Conservation (phyloP, 2,113 vertebrate species). For the Neolamprologus toae region DNA sequence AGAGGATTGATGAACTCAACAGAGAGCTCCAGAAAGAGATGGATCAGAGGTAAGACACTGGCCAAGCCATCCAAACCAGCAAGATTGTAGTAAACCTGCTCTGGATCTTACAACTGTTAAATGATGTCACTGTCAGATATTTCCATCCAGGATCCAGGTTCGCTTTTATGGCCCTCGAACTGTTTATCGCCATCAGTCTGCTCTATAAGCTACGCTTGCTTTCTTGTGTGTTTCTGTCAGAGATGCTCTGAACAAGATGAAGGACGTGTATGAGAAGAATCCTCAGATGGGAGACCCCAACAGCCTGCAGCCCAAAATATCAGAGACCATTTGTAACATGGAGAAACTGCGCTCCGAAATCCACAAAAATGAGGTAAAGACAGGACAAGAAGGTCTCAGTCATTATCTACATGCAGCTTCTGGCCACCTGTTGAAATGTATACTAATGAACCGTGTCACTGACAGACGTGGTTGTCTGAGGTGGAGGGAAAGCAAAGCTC, state of each 20-base stretch:
- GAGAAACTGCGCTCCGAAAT: conserved; percentile 93
- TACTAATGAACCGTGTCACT: neutral
- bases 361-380: conserved; percentile 91
- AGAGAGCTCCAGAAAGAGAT: conserved; percentile 94
- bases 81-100: neutral
- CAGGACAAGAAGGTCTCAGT: neutral
- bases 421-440: neutral
- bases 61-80: neutral
- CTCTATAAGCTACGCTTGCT: neutral
- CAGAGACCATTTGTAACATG: conserved; percentile 94
- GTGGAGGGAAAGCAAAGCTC: conserved; percentile 92
- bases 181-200: neutral
- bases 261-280: conserved; percentile 98
- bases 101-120: neutral
- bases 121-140: neutral
- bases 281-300: conserved; percentile 95
- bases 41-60: conserved; percentile 82
- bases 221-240: conserved; percentile 45
- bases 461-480: conserved; percentile 92
- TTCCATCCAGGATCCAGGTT: neutral
- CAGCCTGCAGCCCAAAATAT: conserved; percentile 93
- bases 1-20: conserved; percentile 91
- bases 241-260: conserved; percentile 99
- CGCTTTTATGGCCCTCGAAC: neutral
- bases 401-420: neutral